These are phyloP conservation scores for Microctonus aethiopoides DNA, from an alignment of 2,888 invertebrate species.

Conservation along the genomic window DNA sequence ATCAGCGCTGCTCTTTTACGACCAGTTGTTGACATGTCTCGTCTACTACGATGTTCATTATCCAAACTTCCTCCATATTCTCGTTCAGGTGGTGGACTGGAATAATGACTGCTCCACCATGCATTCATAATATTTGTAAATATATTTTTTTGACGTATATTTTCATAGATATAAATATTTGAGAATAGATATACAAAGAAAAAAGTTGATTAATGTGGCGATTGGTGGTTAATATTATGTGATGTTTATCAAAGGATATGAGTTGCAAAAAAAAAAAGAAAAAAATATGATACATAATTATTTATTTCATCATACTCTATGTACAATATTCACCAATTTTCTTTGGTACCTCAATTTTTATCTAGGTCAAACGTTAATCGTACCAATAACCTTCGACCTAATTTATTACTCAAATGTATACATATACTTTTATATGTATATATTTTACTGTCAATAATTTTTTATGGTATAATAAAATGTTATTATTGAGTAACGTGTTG, in stretches of 20 bases:
- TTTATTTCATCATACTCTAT: not conserved
- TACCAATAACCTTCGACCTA: conserved; percentile 46
- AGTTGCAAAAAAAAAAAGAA: not conserved
- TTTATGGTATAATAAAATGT: not conserved
- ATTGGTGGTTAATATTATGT: not conserved
- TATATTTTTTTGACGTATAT: conserved; percentile 10
- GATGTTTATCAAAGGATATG: not conserved
- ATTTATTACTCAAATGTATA: conserved; percentile 35
- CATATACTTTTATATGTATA: not conserved
- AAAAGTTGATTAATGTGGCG: not conserved
- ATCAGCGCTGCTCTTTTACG: conserved; percentile 77
- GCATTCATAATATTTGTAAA: conserved; percentile 38
- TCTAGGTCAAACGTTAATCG: conserved; percentile 35
- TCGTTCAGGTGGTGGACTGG: conserved; percentile 68
- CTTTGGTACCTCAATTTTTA: not conserved
- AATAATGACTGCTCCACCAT: conserved; percentile 63
- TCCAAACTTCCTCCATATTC: conserved; percentile 67
- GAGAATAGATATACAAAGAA: not conserved
- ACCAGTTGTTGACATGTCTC: conserved; percentile 86
- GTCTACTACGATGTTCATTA: conserved; percentile 79
- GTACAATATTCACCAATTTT: not conserved
- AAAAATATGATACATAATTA: not conserved
- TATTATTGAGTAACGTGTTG: not conserved
- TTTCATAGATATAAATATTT: not conserved
- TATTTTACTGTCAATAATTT: not conserved